Percentiles rank a stretch among this genome's conserved stretches.
Conservation (phyloP, 2,888 invertebrate genomes). For the Imbricaverruca yamaguchii region DNA sequence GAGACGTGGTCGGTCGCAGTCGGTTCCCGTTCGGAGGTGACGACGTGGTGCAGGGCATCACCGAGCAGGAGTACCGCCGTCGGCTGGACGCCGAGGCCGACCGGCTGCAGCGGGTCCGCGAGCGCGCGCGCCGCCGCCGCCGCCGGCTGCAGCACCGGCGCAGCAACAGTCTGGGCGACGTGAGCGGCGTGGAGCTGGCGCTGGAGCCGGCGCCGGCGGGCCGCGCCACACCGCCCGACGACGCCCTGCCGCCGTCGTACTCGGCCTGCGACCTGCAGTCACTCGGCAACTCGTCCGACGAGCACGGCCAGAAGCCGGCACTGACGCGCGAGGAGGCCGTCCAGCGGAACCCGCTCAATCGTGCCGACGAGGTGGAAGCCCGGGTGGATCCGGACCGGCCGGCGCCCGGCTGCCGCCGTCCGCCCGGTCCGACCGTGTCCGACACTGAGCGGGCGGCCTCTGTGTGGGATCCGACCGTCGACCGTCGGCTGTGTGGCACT, state of each 20-base stretch:
- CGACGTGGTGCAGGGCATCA: neutral
- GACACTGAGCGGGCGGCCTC: neutral
- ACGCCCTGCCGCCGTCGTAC: neutral
- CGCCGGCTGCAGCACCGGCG: conserved; percentile 3
- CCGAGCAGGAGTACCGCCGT: neutral
- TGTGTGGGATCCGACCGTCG: neutral
- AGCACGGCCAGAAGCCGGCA: neutral
- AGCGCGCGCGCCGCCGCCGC: conserved; percentile 7
- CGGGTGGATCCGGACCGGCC: conserved; percentile 32
- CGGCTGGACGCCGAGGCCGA: conserved; percentile 7
- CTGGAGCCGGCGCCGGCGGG: neutral
- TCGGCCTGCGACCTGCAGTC: neutral
- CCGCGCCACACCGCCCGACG: neutral
- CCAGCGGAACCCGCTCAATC: conserved; percentile 1
- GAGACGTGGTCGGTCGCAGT: neutral
- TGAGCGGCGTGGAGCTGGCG: neutral
- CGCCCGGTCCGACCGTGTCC: conserved; percentile 44
- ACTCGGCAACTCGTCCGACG: neutral
- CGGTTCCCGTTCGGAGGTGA: conserved; percentile 12
- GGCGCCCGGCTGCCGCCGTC: conserved; percentile 67
- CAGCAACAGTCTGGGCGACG: neutral
- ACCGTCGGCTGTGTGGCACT: too few relatives aligned
- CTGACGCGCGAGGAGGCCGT: neutral
- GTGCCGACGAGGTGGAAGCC: neutral
- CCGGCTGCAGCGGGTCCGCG: neutral